These are phyloP conservation scores for Bothrops jararaca DNA, from an alignment of 2,113 vertebrate genomes.

Conservation along the genomic window DNA sequence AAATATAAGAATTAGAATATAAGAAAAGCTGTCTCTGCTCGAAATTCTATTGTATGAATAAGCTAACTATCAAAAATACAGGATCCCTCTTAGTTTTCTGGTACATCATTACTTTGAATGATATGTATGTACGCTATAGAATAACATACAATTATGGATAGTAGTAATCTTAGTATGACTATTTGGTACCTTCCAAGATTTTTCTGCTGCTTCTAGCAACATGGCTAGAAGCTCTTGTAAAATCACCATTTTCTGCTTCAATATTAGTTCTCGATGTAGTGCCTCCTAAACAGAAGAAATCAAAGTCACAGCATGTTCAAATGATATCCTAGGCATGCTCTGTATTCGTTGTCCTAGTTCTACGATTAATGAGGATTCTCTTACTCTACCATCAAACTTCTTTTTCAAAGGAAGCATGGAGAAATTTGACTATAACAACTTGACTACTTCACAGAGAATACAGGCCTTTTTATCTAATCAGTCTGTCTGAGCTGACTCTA, in stretches of 20 bases:
- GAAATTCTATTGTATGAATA: background rate
- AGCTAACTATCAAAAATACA: background rate
- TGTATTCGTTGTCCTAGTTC: background rate
- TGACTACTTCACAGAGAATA: background rate
- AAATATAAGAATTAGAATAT: too few relatives aligned
- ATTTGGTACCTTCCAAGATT: constrained; percentile 74
- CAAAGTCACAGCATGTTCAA: background rate
- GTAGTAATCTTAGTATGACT: background rate
- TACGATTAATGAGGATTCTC: background rate
- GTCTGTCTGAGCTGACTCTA: background rate
- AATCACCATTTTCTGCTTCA: constrained; percentile 77
- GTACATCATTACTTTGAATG: background rate
- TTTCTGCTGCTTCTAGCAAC: constrained; percentile 68
- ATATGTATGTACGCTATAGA: background rate
- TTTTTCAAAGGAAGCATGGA: background rate
- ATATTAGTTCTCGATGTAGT: constrained; percentile 71
- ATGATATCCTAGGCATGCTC: background rate
- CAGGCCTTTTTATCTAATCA: background rate
- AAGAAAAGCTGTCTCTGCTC: background rate
- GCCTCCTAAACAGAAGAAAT: constrained; percentile 66
- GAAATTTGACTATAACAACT: background rate
- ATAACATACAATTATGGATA: background rate
- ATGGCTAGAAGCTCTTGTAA: constrained; percentile 74
- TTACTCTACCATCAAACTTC: background rate
- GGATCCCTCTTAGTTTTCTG: background rate